A percentile compares a stretch with the other conserved stretches of the same genome.
Evolutionary conservation across 2,113 vertebrate species (phyloP).

Genomic region (Mungos mungo): DNA sequence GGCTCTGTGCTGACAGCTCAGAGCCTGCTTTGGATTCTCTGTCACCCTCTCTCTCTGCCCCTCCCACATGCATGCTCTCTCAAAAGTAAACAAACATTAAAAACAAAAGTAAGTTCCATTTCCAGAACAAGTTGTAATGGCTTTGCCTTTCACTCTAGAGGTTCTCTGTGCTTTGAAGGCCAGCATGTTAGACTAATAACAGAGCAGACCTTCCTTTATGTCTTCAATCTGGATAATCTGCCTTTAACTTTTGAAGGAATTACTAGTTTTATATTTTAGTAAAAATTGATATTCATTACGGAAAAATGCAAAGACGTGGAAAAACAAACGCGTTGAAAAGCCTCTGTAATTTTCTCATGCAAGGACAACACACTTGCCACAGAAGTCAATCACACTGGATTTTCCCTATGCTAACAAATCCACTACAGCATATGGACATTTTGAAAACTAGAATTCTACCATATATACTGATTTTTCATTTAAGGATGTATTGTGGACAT

Average conservation of each 20-base stretch:
- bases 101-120: neutral
- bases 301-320: neutral
- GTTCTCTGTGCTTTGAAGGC: neutral
- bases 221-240: neutral
- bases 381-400: neutral
- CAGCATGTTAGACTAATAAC: neutral
- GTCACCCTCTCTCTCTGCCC: no score
- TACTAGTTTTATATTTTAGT: neutral
- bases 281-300: neutral
- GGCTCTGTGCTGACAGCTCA: no score
- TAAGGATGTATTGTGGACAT: neutral
- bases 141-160: neutral
- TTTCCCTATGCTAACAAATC: neutral
- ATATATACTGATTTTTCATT: neutral
- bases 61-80: no score
- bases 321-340: neutral
- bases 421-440: neutral
- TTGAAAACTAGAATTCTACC: neutral
- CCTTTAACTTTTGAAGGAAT: neutral
- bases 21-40: no score
- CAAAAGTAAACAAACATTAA: no score
- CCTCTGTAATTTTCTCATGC: neutral
- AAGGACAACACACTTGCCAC: neutral
- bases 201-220: neutral
- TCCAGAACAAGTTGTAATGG: neutral